A percentile compares a stretch with the other conserved stretches of the same genome.
These are phyloP conservation scores for Willisornis vidua DNA, from an alignment of 2,113 vertebrate genomes.

Conservation along the genomic window DNA sequence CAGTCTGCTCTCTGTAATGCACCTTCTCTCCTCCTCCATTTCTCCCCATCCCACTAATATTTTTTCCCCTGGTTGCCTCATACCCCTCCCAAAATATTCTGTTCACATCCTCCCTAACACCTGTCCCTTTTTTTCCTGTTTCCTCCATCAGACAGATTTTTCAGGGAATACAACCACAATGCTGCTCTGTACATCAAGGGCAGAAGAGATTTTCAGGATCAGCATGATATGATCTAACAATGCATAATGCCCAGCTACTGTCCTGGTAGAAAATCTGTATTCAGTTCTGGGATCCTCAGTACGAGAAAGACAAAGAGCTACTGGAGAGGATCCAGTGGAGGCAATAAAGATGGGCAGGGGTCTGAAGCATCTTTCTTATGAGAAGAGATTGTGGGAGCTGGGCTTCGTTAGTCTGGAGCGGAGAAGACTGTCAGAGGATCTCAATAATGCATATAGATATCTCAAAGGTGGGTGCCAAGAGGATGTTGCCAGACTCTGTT, in stretches of 20 bases:
- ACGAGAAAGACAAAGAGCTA: not conserved
- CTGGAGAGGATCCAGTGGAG: not conserved
- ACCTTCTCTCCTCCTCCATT: not conserved
- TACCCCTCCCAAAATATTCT: not conserved
- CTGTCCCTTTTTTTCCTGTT: not conserved
- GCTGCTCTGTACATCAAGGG: not conserved
- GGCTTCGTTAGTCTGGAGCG: not conserved
- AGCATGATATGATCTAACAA: not conserved
- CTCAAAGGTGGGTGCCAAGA: not conserved
- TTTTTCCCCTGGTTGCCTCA: not conserved
- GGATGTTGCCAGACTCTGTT: not conserved
- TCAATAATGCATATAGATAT: not conserved
- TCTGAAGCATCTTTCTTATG: not conserved
- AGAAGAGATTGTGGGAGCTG: not conserved
- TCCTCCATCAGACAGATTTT: not conserved
- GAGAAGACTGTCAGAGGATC: not conserved
- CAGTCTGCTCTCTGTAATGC: not conserved
- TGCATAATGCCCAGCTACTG: not conserved
- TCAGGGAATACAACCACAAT: not conserved
- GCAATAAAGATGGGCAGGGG: not conserved
- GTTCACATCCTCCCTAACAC: not conserved
- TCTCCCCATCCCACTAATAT: not conserved
- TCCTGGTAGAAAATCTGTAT: not conserved
- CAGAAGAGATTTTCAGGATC: not conserved
- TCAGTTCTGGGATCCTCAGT: not conserved